Percentiles rank a stretch among this genome's conserved stretches.
phyloP scores from a whole-genome alignment of 2,888 invertebrate species.

The Lasioglossum pauxillum region DNA sequence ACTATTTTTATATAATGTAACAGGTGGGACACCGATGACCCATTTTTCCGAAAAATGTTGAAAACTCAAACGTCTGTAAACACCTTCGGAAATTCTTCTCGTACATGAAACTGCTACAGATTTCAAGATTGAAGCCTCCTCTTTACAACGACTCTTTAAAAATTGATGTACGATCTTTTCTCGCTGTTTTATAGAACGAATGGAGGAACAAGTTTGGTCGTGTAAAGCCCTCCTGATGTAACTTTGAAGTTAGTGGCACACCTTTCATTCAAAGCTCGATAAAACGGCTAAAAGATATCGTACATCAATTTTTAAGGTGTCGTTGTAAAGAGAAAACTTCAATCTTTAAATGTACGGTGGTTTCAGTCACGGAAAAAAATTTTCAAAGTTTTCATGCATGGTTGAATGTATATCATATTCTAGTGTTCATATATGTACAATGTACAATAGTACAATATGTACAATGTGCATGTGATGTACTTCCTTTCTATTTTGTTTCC shows the following conservation, averaged over 20 bases:
- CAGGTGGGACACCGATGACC: not conserved
- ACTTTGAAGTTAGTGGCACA: not conserved
- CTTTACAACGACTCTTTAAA: not conserved
- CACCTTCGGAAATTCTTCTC: not conserved
- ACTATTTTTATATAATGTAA: not conserved
- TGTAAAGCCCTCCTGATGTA: not conserved
- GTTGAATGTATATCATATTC: not conserved
- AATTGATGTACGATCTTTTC: not conserved
- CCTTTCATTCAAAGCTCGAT: not conserved
- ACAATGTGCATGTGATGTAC: too few relatives aligned
- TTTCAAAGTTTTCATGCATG: not conserved
- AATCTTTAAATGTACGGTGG: not conserved
- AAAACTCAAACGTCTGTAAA: not conserved
- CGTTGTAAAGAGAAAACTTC: not conserved
- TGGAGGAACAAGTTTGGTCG: not conserved
- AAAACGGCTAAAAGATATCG: not conserved
- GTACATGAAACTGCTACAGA: not conserved
- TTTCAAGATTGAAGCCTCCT: not conserved
- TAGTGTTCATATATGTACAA: too few relatives aligned
- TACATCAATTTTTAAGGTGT: not conserved
- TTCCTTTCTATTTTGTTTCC: not conserved
- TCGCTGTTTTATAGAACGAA: not conserved
- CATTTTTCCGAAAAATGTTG: not conserved
- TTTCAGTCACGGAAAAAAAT: not conserved
- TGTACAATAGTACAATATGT: too few relatives aligned